Evolutionary conservation across 2,113 vertebrate genomes (phyloP).

Genomic region (Dinomys branickii): DNA sequence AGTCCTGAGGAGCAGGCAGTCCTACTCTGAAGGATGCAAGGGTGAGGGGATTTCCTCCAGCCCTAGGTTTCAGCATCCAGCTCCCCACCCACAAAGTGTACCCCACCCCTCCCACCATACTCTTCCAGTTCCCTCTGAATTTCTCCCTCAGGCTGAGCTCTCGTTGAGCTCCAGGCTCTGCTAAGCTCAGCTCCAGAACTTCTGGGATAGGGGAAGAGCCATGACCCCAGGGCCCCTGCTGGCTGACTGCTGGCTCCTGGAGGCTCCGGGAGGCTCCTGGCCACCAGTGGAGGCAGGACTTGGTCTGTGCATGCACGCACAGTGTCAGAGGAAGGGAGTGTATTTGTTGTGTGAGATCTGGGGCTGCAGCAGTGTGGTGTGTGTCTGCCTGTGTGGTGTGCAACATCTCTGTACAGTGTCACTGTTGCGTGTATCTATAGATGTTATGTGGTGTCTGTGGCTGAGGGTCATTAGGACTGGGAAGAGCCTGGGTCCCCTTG

Average conservation of each 20-base stretch:
- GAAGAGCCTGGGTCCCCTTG: neutral
- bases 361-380: no score
- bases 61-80: neutral
- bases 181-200: neutral
- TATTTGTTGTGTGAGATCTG: neutral
- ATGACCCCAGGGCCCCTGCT: no score
- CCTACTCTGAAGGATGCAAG: neutral
- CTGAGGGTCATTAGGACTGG: neutral
- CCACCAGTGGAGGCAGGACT: neutral
- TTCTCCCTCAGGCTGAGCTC: neutral
- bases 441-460: neutral
- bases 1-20: neutral
- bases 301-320: neutral
- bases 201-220: neutral
- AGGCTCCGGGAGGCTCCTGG: neutral
- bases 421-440: neutral
- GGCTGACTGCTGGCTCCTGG: neutral
- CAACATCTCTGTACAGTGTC: neutral
- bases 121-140: neutral
- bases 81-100: neutral
- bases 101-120: neutral
- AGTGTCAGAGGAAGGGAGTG: neutral
- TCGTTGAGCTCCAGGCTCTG: neutral
- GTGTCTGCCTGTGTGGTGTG: neutral
- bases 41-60: accelerated